These are phyloP conservation scores for Tachuris rubrigastra DNA, from an alignment of 2,113 vertebrate genomes.

Conservation along the genomic window DNA sequence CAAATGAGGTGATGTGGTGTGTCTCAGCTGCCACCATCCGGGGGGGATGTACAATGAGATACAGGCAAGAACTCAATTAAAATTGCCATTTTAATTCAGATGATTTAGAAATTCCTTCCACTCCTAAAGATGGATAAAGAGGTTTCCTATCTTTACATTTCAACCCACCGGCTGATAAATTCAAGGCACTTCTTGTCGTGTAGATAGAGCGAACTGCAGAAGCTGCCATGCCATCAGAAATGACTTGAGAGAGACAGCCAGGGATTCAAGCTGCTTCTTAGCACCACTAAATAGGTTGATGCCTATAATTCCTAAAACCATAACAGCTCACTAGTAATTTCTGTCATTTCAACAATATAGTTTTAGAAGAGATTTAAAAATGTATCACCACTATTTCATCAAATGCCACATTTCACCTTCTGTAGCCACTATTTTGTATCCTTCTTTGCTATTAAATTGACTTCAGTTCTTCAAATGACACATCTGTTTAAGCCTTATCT, in stretches of 20 bases:
- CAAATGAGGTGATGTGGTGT: not conserved
- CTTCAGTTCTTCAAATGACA: slow-evolving; percentile 73
- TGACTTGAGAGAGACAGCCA: slow-evolving; percentile 68
- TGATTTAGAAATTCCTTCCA: slow-evolving; percentile 42
- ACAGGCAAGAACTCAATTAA: slow-evolving; percentile 47
- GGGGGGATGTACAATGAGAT: not conserved
- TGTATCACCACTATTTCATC: slow-evolving; percentile 72
- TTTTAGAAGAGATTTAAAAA: slow-evolving; percentile 75
- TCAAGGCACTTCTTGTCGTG: slow-evolving; percentile 49
- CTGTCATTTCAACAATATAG: slow-evolving; percentile 73
- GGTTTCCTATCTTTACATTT: slow-evolving; percentile 68
- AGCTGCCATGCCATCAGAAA: slow-evolving; percentile 64
- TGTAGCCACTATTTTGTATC: slow-evolving; percentile 72
- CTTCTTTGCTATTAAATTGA: slow-evolving; percentile 68
- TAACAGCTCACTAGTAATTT: slow-evolving; percentile 75
- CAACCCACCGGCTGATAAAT: slow-evolving; percentile 58
- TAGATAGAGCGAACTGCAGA: slow-evolving; percentile 9
- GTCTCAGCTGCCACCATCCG: not conserved
- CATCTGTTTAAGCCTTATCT: slow-evolving; percentile 75
- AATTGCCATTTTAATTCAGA: slow-evolving; percentile 61
- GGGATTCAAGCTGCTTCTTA: slow-evolving; percentile 71
- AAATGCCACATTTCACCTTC: slow-evolving; percentile 74
- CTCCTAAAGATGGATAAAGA: slow-evolving; percentile 58
- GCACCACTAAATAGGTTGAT: slow-evolving; percentile 72
- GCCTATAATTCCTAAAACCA: slow-evolving; percentile 74